Base-by-base conservation (phyloP, 2,113 vertebrate species). In the Etheostoma cragini region DNA sequence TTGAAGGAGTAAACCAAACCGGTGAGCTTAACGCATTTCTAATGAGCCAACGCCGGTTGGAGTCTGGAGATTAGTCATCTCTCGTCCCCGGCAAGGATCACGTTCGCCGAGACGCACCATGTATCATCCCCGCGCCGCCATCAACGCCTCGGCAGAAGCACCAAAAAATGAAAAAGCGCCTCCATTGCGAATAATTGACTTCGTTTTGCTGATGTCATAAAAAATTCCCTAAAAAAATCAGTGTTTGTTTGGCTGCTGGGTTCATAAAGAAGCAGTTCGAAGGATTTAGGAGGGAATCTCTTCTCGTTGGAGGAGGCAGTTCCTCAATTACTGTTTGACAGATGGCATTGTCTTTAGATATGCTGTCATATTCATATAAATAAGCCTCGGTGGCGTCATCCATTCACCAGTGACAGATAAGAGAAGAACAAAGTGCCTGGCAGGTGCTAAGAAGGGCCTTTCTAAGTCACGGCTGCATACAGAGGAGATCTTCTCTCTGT, bases 191-290 rank as follows among this genome's bases (percentile, higher is more conserved):
- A 86, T 90, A 88, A 94, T 93, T 92, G 90, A 92, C 86, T 91
- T 86, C 79, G 81, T 92, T 93, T 83, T 93, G 92, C 89, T 93
- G 92, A 94, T 94, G 90, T 92, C 89, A 91, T 87, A 92, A 81
- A 88, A 80, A 87, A 92, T 91, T 87, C 78, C 66, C 10, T 42
- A 42, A 85, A 81, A 81, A 85, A 92, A 89, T 89, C 89, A 35
- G 79, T 80, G 87, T 89, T 91, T 92, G 87, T 87, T 87, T 87
- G 91, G 81, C 80, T 81, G 82, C 85, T 16, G 82, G 83, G 80
- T 81, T 87, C 78, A 82, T 88, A 83, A 89, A 89, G 83, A 78
- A 90, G 82, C 26, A 72, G 76, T 84, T 84, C 72, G 85, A 87
- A 89, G 88, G 90, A 89, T 86, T 92, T 86, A 88, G 73, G 75